Base-by-base conservation (phyloP, 92 coral and sea anemone genomes). In the Parazoanthus swiftii region DNA sequence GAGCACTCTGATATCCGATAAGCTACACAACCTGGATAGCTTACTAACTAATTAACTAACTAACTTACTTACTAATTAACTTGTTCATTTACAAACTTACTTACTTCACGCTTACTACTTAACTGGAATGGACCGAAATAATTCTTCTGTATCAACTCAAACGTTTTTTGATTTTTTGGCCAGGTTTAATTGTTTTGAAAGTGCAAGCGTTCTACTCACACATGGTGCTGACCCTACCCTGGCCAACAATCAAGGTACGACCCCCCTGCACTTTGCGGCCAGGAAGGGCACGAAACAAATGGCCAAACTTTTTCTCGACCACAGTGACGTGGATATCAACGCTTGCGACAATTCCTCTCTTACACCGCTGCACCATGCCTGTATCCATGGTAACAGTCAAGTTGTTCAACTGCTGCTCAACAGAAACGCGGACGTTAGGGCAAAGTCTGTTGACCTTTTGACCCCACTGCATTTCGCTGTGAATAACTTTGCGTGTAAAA, bases 361-460 rank as follows among this genome's bases (percentile, higher is more conserved):
- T 3, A 91, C 93, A 2, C 89, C 93, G 15, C 48, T 91, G 35
- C 88, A 91, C 66, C 38, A 83, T 6, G 93, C 91, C 44, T 78
- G 85, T 68, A 67, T 89, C 39, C 89, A 86, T 76, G 89, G 85
- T 50, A 81, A 81, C 85, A 81, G 46, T 23, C 85, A 63, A 56
- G 48, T 65, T 37, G 33, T 81, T 35, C 73, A 81, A n/a, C 74
- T 81, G 26, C 85, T 81, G 51, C 85, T 81, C 23, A 65, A 81
- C 71, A 81, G 51, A 25, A 81, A 63, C 26, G 85, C 85, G 18
- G 85, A 81, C 74, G 74, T 81, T 50, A 71, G 59, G 3, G 80
- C 78, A 16, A 70, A 36, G 25, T 43, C 79, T 3, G 88, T 37
- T 70, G 88, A 46, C 75, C 77, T 10, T 37, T 39, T 73, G 82